phyloP scores from a whole-genome alignment of 2,113 vertebrate genomes.

The Lepus timidus region DNA sequence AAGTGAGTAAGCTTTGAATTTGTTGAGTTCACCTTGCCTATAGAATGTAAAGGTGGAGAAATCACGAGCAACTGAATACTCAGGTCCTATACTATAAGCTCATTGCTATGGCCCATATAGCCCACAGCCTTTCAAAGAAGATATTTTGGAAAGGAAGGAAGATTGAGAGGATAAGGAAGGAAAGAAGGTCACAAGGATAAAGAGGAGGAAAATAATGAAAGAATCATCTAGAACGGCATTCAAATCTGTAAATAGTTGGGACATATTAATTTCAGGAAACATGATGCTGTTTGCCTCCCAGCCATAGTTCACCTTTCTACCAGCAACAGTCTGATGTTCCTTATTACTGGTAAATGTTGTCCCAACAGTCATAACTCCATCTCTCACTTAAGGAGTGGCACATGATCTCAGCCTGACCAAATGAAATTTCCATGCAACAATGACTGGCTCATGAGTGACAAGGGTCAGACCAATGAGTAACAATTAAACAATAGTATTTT shows the following conservation, averaged over 20 bases:
- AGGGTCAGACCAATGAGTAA: background rate
- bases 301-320: background rate
- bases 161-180: background rate
- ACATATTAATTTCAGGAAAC: constrained; percentile 28
- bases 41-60: background rate
- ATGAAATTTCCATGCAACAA: background rate
- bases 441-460: background rate
- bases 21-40: background rate
- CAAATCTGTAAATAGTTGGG: background rate
- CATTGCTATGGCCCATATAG: background rate
- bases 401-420: background rate
- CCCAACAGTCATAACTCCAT: background rate
- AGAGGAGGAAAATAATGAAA: background rate
- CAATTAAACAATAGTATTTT: background rate
- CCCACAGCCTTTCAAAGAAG: constrained; percentile 32
- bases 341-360: background rate
- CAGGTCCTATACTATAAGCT: background rate
- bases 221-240: background rate
- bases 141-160: background rate
- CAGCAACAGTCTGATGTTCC: background rate
- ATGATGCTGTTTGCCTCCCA: background rate
- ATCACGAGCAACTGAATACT: background rate
- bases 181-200: background rate
- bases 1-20: constrained; percentile 16
- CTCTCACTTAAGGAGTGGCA: background rate